Base-by-base conservation (phyloP, 2,888 invertebrate species). In the Ecliptopera silaceata region DNA sequence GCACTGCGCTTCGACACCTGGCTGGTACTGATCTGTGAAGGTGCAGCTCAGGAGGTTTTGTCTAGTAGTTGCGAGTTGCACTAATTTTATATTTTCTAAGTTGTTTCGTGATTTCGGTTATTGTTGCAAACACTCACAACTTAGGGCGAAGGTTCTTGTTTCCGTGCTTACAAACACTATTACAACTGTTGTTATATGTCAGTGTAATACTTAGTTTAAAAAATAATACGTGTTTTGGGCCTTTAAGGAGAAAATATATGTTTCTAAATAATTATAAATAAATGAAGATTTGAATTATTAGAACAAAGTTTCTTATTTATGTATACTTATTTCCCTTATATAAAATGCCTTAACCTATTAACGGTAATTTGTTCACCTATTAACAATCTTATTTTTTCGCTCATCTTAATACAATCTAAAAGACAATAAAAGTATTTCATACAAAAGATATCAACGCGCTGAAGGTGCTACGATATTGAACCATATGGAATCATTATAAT, bases 21-120 rank as follows among this genome's bases (percentile, higher is more conserved):
- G 48, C 56, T 57, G 39, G 57, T 60, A 84, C 82, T 85, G 81
- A 47, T 46, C 52, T 49, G 59, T 57, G 55, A n/a, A 56, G 34
- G 54, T 36, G 60, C 34, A 47, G 22, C 46, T 45, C 71, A 56
- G 47, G 63, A 53, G 67, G 71, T 82, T 83, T 81, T 83, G 74
- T 77, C 63, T 59, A 63, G 51, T 59, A 65, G 66, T 74, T 72
- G 70, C 61, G 63, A 57, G 46, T 54, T 50, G 49, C 49, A 58
- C 47, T 45, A 46, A 58, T 57, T 64, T 56, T 41, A 32, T 51
- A 32, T 47, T 20, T 31, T 43, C 65, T 69, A 68, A 64, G 64
- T 66, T 65, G 68, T 66, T 58, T 59, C 69, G 70, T 65, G 71
- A 69, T 77, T 77, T 75, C 68, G 65, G 70, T 71, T 69, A 73